Evolutionary conservation across 2,113 vertebrate genomes (phyloP).

Genomic region (Cottus gobio): DNA sequence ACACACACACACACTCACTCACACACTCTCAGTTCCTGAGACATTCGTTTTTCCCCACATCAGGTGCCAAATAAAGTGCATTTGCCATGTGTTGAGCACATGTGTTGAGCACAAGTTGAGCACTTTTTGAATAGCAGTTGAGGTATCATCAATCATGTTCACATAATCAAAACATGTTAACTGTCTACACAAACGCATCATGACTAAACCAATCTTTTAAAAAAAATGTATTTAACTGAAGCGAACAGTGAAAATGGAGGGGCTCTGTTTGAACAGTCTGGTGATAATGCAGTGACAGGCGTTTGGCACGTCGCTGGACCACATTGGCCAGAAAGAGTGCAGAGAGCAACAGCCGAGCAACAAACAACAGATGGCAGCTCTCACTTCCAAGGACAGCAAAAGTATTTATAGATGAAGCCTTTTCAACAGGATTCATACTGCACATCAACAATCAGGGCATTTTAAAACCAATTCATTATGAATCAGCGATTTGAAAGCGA

Average conservation of each 20-base stretch:
- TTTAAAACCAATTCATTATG: slow-evolving; percentile 37
- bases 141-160: slow-evolving; percentile 2
- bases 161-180: slow-evolving; percentile 19
- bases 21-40: background rate
- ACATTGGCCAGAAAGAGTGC: slow-evolving; percentile 33
- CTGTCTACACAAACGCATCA: background rate
- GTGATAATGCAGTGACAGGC: slow-evolving; percentile 41
- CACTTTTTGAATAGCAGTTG: slow-evolving; percentile 16
- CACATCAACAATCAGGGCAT: slow-evolving; percentile 29
- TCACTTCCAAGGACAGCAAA: slow-evolving; percentile 52
- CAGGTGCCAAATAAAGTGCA: slow-evolving; percentile 59
- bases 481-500: slow-evolving; percentile 10
- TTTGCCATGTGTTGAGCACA: slow-evolving; percentile 67
- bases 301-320: slow-evolving; percentile 32
- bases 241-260: background rate
- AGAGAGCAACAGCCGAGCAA: slow-evolving; percentile 53
- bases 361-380: slow-evolving; percentile 68
- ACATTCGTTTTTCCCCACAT: slow-evolving; percentile 40
- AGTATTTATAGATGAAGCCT: slow-evolving; percentile 51
- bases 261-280: slow-evolving; percentile 27
- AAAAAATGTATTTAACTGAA: background rate
- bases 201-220: background rate
- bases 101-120: slow-evolving; percentile 71
- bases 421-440: slow-evolving; percentile 12
- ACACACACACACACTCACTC: slow-evolving; percentile 5